Conservation (phyloP, 2,113 vertebrate species). For the Hippocampus zosterae region DNA sequence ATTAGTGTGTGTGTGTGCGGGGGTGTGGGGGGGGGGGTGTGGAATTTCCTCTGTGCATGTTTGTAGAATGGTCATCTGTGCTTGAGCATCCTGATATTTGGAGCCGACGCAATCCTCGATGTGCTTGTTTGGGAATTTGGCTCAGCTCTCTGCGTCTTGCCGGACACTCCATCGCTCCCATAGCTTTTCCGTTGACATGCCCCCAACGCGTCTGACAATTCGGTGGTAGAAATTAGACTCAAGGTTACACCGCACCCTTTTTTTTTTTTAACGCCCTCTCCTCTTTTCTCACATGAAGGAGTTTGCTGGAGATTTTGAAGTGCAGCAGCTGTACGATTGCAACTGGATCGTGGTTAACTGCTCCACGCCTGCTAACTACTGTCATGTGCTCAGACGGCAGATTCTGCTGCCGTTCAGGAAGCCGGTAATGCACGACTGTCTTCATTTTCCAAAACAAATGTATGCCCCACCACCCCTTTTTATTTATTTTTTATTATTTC, state of each 20-base stretch:
- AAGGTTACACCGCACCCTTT: not conserved
- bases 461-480: not conserved
- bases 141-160: no score
- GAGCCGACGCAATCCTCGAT: no score
- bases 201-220: no score
- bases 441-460: not conserved
- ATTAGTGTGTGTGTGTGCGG: no score
- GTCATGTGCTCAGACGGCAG: constrained; percentile 85
- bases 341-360: constrained; percentile 93
- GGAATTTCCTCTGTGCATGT: constrained; percentile 25
- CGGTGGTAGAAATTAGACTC: no score
- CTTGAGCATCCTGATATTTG: no score
- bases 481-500: constrained; percentile 1
- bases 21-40: not conserved
- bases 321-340: constrained; percentile 85
- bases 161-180: no score
- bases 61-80: no score
- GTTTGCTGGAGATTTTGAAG: constrained; percentile 79
- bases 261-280: not conserved
- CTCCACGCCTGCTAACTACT: constrained; percentile 89
- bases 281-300: constrained; percentile 61
- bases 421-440: constrained; percentile 68
- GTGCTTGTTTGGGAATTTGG: no score
- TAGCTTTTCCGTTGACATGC: no score
- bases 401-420: constrained; percentile 89